Percentiles rank a stretch among this genome's conserved stretches.
These are phyloP conservation scores for Oenanthe melanoleuca DNA, from an alignment of 2,113 vertebrate species.

Conservation along the genomic window DNA sequence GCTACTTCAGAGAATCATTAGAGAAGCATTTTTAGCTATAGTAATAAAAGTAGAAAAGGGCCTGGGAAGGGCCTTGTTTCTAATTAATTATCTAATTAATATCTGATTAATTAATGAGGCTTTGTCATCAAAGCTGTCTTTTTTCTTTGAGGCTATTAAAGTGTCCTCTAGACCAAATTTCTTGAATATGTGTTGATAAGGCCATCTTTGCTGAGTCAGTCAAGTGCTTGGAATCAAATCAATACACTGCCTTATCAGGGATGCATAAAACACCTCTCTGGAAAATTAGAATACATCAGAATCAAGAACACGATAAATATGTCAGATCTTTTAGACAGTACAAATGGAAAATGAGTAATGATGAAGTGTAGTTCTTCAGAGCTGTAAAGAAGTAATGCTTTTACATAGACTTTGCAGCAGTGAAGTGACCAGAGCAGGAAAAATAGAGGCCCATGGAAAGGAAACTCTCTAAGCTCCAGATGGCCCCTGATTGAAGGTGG, in stretches of 20 bases:
- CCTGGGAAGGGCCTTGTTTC: slow-evolving; percentile 1
- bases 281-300: slow-evolving; percentile 30
- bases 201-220: slow-evolving; percentile 42
- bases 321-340: slow-evolving; percentile 14
- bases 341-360: background rate
- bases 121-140: slow-evolving; percentile 49
- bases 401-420: background rate
- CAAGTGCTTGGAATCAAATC: slow-evolving; percentile 14
- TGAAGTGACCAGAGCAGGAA: background rate
- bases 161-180: slow-evolving; percentile 22
- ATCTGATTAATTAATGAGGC: slow-evolving; percentile 50
- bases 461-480: background rate
- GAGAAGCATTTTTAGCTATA: slow-evolving; percentile 26
- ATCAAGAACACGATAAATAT: background rate
- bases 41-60: slow-evolving; percentile 22
- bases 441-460: background rate
- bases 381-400: background rate
- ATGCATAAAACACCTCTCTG: slow-evolving; percentile 19
- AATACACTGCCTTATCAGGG: background rate
- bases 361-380: background rate
- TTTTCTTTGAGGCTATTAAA: slow-evolving; percentile 42
- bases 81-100: slow-evolving; percentile 58
- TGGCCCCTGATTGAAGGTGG: background rate
- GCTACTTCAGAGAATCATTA: background rate
- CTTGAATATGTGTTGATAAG: slow-evolving; percentile 35